phyloP scores from a whole-genome alignment of 1,140 invertebrate species.

The Zelostemma sp. region DNA sequence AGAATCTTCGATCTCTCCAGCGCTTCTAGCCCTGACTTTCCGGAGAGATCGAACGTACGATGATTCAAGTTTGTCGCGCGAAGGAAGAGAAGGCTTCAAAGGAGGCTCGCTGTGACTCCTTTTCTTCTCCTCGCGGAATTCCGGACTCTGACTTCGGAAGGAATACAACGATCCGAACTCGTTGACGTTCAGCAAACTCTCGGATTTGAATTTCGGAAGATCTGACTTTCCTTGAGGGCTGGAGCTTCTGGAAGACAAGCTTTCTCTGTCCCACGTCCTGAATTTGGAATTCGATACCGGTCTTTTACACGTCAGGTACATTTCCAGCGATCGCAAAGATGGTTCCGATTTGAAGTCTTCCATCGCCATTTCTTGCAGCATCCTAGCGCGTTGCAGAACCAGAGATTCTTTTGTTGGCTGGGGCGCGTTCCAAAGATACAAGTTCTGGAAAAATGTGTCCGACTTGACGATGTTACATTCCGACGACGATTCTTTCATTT shows the following conservation, averaged over 20 bases:
- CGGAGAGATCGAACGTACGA: conserved; percentile 26
- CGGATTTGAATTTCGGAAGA: conserved; percentile 64
- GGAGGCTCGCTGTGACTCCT: conserved; percentile 70
- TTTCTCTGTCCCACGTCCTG: conserved; percentile 75
- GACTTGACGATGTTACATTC: conserved; percentile 71
- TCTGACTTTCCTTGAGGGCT: conserved; percentile 60
- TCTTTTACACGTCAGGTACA: conserved; percentile 77
- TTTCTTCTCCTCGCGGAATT: conserved; percentile 56
- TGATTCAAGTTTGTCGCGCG: conserved; percentile 62
- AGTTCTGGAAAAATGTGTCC: conserved; percentile 79
- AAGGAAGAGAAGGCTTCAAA: conserved; percentile 70
- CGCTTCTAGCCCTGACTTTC: conserved; percentile 74
- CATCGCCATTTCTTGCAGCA: conserved; percentile 71
- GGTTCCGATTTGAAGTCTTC: conserved; percentile 70
- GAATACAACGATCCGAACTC: conserved; percentile 59
- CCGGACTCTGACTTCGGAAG: conserved; percentile 54
- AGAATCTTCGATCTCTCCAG: conserved; percentile 70
- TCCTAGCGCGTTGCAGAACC: conserved; percentile 75
- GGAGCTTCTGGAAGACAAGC: conserved; percentile 64
- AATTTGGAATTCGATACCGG: conserved; percentile 81
- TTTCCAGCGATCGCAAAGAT: conserved; percentile 71
- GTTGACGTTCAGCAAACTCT: conserved; percentile 53
- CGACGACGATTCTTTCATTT: conserved; percentile 25
- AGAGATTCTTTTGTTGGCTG: conserved; percentile 65
- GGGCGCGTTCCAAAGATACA: conserved; percentile 73